These are phyloP conservation scores for Pygmarrhopalites habei DNA, from an alignment of 1,140 invertebrate species.

Conservation along the genomic window DNA sequence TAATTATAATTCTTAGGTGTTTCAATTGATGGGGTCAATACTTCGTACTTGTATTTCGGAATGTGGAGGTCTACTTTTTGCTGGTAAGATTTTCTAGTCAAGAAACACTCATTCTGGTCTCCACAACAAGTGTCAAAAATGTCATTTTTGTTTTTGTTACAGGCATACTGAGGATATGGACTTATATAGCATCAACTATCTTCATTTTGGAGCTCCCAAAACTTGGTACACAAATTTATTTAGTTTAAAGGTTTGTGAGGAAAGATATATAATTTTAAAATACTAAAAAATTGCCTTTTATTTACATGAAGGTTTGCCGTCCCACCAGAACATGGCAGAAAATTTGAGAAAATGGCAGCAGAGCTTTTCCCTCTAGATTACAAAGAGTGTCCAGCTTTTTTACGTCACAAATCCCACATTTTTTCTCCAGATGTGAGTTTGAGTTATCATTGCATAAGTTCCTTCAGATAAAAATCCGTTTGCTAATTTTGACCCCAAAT, in stretches of 20 bases:
- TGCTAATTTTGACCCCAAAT: no score
- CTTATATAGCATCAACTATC: conserved; percentile 96
- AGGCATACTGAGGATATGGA: conserved; percentile 99
- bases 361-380: conserved; percentile 81
- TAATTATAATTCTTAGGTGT: no score
- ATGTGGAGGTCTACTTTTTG: conserved; percentile 99
- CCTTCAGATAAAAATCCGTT: no score
- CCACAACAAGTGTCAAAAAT: no score
- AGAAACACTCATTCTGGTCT: no score
- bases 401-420: conserved; percentile 96
- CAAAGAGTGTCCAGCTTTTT: conserved; percentile 83
- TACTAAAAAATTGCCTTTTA: not conserved
- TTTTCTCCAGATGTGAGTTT: conserved; percentile 59
- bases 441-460: no score
- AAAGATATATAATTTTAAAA: not conserved
- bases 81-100: conserved; percentile 48
- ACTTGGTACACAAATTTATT: conserved; percentile 77
- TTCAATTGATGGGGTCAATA: conserved; percentile 96
- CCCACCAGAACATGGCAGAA: conserved; percentile 84
- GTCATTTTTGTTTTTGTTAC: no score
- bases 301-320: conserved; percentile 67
- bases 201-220: conserved; percentile 92
- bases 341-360: conserved; percentile 83
- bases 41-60: conserved; percentile 97
- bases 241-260: no score